Base-by-base conservation (phyloP, 2,888 invertebrate species). In the Leucophenga montana region DNA sequence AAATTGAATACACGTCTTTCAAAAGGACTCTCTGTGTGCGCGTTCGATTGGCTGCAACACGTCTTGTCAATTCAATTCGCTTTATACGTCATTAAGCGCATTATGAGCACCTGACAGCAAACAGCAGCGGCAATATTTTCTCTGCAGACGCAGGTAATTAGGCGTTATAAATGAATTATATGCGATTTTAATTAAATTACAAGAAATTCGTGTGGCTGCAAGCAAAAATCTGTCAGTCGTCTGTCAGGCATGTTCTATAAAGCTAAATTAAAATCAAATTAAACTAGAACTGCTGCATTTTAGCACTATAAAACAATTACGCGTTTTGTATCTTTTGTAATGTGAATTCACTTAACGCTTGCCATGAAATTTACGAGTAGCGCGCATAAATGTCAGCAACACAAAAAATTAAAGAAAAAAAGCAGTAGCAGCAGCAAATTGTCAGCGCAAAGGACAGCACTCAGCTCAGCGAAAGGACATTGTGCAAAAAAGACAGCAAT, bases 351-450 rank as follows among this genome's bases (percentile, higher is more conserved):
- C 39, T 39, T 39, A 39, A 11, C 11, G 39, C 11, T 27, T 27
- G 27, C 27, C 27, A 39, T 39, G 11, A 39, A 39, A 39, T 39
- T 39, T 39, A 11, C 39, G 39, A 39, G 39, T 39, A 39, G 39
- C 39, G 39, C 39, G 11, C 75, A 77, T 75, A 75, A 77, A 77
- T 74, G 77, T 75, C 78, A 75, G 73, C 75, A 75, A 68, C 70
- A 74, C 70, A 11, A 56, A 13, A 14, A n/a, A n/a, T n/a, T n/a
- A n/a, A n/a, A n/a, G n/a, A n/a, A 14, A 22, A 20, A 56, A 27
- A 27, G 4, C 3, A 2, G 27, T 4, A 74, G 66, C 68, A 57
- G 31, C 27, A 65, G 16, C 53, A 50, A 9, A 50, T 14, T 33
- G 31, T 67, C 31, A 27, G 54, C 53, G 18, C 48, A 48, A 57